Conservation (phyloP, 2,113 vertebrate species). For the Leptodactylus fuscus region DNA sequence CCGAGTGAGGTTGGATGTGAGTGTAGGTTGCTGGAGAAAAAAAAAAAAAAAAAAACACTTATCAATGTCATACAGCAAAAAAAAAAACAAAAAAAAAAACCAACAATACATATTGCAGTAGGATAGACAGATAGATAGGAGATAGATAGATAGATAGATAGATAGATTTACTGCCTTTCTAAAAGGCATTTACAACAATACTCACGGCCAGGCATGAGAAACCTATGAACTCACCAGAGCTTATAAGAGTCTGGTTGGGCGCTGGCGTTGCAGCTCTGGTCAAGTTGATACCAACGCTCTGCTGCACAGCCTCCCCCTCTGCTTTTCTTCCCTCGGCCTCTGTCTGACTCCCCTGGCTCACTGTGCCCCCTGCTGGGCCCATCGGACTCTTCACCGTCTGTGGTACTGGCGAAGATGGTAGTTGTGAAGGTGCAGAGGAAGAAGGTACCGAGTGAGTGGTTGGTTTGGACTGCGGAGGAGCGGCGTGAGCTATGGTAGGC, state of each 20-base stretch:
- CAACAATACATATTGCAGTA: too few relatives aligned
- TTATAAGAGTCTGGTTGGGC: conserved; percentile 81
- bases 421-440: conserved; percentile 71
- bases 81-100: background rate
- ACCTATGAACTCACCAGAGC: conserved; percentile 71
- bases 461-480: conserved; percentile 68
- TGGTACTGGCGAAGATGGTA: conserved; percentile 65
- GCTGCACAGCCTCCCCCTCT: conserved; percentile 73
- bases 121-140: too few relatives aligned
- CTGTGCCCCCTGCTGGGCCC: conserved; percentile 67
- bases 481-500: conserved; percentile 60
- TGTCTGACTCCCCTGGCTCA: conserved; percentile 81
- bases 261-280: conserved; percentile 79
- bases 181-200: too few relatives aligned
- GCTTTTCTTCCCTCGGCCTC: conserved; percentile 76
- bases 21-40: conserved; percentile 76
- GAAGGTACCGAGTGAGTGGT: conserved; percentile 72
- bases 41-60: background rate
- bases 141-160: too few relatives aligned
- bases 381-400: conserved; percentile 69
- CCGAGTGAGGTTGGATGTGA: conserved; percentile 80
- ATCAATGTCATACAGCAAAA: background rate
- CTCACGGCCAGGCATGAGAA: too few relatives aligned
- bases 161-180: too few relatives aligned
- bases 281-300: conserved; percentile 80